Evolutionary conservation across 2,113 vertebrate genomes (phyloP), one percentile per base, ranked within the genome.

Genomic region (Petromus typicus): DNA sequence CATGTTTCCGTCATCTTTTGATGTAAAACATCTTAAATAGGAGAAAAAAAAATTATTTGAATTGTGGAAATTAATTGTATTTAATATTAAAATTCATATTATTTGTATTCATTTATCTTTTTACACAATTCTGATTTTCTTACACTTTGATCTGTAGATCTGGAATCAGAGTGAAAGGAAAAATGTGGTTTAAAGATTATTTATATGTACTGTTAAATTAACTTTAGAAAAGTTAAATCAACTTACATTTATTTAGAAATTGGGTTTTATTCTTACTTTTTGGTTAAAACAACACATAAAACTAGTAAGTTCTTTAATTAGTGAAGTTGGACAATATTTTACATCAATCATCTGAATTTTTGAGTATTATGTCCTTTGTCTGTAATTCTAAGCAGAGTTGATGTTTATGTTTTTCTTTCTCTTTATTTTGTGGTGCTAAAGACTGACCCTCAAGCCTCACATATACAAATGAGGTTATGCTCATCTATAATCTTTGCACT

Each of bases 1-100:
- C 99, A 99, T 0, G 99, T 99, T 97, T 99, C 99, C 0, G 99
- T 99, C 99, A 99, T 99, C 98, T 99, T 99, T 97, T 99, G 99
- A 97, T 99, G 99, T 27, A 99, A 98, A 59, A 99, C 99, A 98
- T 99, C 99, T 99, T 97, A 73, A 97, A 94, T 37, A 45, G 17
- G 10, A 83, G 27, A 95, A 96, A 95, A 95, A 96, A 95, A 90
- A 78, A 94, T 10, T 4, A 23, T 80, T 45, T 69, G 61, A 95
- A 75, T 85, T 94, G 54, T 91, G 16, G 66, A 93, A 94, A 83
- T 69, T 69, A 90, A 85, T 8, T 89, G 8, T 1, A 54, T 13
- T 79, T 94, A 64, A 69, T 64, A 84, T 76, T 93, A 86, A 93
- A 97, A 83, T 18, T 14, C 20, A 80, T 69, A 94, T 89, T 51